These are phyloP conservation scores for Drosophila austrosaltans DNA, from an alignment of 2,888 invertebrate species.

Conservation along the genomic window DNA sequence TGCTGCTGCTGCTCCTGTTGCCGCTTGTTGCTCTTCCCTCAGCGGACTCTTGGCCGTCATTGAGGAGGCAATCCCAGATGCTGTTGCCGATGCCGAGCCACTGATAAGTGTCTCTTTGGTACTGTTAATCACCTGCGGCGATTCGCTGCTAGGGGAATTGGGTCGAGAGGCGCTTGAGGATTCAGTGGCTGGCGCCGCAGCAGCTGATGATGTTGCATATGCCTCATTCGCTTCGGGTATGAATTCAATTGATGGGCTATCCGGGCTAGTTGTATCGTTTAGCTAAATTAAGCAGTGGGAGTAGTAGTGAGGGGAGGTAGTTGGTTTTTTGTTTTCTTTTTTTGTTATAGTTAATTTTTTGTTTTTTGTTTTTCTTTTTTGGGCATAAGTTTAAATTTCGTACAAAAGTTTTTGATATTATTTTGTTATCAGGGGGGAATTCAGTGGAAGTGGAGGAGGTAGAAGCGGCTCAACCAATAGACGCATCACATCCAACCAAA, in stretches of 20 bases:
- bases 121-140: constrained; percentile 57
- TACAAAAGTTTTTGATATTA: not conserved
- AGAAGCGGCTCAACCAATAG: constrained; percentile 7
- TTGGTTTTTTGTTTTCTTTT: constrained; percentile 20
- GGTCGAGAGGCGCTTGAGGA: constrained; percentile 82
- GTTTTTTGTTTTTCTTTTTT: constrained; percentile 4
- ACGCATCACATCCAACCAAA: constrained; percentile 15
- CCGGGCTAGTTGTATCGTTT: constrained; percentile 78
- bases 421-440: not conserved
- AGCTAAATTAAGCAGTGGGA: constrained; percentile 59
- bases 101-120: constrained; percentile 81
- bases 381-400: not conserved
- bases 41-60: constrained; percentile 72
- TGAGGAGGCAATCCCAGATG: constrained; percentile 33
- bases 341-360: constrained; percentile 10
- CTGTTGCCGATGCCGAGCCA: constrained; percentile 47
- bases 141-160: constrained; percentile 83
- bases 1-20: constrained; percentile 2
- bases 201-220: constrained; percentile 50
- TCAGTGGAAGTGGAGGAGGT: not conserved
- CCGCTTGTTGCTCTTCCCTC: constrained; percentile 61
- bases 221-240: constrained; percentile 75
- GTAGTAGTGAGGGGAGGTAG: constrained; percentile 26
- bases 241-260: constrained; percentile 79
- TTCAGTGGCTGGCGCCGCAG: constrained; percentile 38